Conservation (phyloP, 1,140 invertebrate species). For the Euura saliciscinereae region DNA sequence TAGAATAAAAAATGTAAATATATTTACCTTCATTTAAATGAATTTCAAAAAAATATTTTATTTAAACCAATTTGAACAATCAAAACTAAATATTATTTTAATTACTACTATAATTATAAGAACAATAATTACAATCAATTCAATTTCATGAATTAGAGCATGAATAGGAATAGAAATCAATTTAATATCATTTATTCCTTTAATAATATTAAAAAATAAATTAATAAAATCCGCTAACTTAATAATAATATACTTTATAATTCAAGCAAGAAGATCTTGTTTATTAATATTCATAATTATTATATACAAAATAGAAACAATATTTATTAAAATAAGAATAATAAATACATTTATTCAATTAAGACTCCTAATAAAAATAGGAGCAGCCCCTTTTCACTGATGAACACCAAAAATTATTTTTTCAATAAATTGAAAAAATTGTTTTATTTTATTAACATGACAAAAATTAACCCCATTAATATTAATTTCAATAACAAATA, state of each 20-base stretch:
- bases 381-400: conserved; percentile 57
- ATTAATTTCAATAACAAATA: conserved; percentile 52
- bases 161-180: conserved; percentile 66
- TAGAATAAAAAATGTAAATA: no score
- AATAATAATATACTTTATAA: conserved; percentile 61
- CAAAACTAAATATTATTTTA: conserved; percentile 57
- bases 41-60: conserved; percentile 64
- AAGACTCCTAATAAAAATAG: conserved; percentile 55
- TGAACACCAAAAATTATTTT: conserved; percentile 59
- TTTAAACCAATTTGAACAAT: conserved; percentile 61
- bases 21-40: conserved; percentile 59
- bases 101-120: conserved; percentile 55
- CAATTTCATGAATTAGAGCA: conserved; percentile 58
- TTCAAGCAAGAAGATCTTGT: conserved; percentile 56
- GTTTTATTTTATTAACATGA: conserved; percentile 57
- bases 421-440: conserved; percentile 53
- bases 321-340: conserved; percentile 36
- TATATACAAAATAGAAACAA: conserved; percentile 27
- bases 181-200: conserved; percentile 59
- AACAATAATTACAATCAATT: conserved; percentile 57
- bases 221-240: conserved; percentile 55
- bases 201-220: conserved; percentile 55
- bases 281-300: conserved; percentile 51
- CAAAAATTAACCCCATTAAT: conserved; percentile 62
- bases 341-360: conserved; percentile 42